Conservation (phyloP, 2,888 invertebrate species). For the Nomada ferruginata region DNA sequence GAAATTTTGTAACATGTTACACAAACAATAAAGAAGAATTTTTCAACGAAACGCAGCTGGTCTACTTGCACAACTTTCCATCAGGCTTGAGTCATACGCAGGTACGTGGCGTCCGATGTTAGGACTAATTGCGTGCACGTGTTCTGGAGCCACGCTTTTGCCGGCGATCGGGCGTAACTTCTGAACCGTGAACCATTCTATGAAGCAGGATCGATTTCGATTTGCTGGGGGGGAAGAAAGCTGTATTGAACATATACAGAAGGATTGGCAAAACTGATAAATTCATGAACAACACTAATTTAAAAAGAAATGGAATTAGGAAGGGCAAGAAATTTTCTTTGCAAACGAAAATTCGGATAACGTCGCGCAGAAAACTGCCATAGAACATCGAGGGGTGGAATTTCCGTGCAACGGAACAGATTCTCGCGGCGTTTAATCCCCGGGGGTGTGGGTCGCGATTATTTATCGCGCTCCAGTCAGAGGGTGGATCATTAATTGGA, state of each 20-base stretch:
- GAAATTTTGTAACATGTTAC: constrained; percentile 9
- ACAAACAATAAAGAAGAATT: constrained; percentile 12
- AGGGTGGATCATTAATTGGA: constrained; percentile 53
- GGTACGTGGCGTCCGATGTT: neutral
- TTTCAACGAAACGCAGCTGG: too few relatives aligned
- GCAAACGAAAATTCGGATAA: neutral
- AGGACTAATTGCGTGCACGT: constrained; percentile 35
- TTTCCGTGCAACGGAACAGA: neutral
- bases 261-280: too few relatives aligned
- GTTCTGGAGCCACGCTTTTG: constrained; percentile 1
- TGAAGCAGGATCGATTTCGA: neutral
- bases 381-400: neutral
- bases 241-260: neutral
- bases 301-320: too few relatives aligned
- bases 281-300: too few relatives aligned
- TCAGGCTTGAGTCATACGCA: neutral
- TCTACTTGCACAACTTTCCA: constrained; percentile 1
- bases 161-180: neutral
- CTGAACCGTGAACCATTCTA: constrained; percentile 19
- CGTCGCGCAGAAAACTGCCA: too few relatives aligned
- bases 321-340: too few relatives aligned
- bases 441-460: constrained; percentile 22
- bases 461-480: constrained; percentile 28
- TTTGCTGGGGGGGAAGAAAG: neutral
- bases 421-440: constrained; percentile 27